Percentiles rank a stretch among this genome's conserved stretches.
These are phyloP conservation scores for Lophius piscatorius DNA, from an alignment of 2,113 vertebrate genomes.

Conservation along the genomic window DNA sequence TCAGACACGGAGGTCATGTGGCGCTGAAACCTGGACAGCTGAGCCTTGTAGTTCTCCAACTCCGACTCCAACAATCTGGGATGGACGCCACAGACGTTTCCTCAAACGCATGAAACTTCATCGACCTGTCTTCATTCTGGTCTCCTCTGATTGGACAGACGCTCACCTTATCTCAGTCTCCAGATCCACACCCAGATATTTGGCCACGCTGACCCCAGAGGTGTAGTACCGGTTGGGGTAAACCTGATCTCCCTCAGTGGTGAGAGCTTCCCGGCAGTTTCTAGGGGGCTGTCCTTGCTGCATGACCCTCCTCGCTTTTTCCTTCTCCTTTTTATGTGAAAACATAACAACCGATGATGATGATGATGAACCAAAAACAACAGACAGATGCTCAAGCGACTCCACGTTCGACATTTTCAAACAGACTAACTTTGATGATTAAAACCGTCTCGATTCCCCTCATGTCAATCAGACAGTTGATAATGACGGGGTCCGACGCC, in stretches of 20 bases:
- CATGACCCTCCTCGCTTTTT: conserved; percentile 50
- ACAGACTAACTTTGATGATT: conserved; percentile 48
- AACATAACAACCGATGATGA: conserved; percentile 1
- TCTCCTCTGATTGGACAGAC: not conserved
- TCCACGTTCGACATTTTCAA: too few relatives aligned
- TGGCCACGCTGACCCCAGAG: conserved; percentile 48
- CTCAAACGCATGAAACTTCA: too few relatives aligned
- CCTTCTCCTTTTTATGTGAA: conserved; percentile 47
- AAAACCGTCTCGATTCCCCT: conserved; percentile 59
- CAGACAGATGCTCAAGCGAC: not conserved
- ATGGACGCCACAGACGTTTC: too few relatives aligned
- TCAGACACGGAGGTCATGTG: conserved; percentile 34
- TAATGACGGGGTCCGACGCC: conserved; percentile 37
- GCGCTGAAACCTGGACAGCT: conserved; percentile 57
- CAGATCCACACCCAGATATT: conserved; percentile 45
- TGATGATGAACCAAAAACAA: not conserved
- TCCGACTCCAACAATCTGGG: conserved; percentile 55
- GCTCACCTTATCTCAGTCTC: conserved; percentile 54
- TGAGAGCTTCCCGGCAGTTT: conserved; percentile 60
- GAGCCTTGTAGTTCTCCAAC: conserved; percentile 56
- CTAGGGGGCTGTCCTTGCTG: conserved; percentile 45
- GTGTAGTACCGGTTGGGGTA: conserved; percentile 58
- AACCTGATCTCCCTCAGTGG: conserved; percentile 59
- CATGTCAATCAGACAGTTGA: conserved; percentile 64
- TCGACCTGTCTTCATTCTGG: not conserved